phyloP scores from a whole-genome alignment of 53 echinoderm and acorn worm genomes.

The Holothuria scabra region DNA sequence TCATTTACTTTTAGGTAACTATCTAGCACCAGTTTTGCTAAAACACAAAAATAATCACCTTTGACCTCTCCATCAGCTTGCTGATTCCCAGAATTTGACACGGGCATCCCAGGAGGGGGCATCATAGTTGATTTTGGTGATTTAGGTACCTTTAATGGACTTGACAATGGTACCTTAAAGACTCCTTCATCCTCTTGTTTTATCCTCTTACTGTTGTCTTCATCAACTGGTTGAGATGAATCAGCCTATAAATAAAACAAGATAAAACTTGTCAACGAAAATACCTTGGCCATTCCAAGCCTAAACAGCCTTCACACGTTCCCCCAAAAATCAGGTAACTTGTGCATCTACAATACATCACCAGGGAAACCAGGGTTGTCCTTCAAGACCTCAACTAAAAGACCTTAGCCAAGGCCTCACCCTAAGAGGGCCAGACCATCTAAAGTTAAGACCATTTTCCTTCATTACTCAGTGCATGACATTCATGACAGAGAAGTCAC shows the following conservation, averaged over 20 bases:
- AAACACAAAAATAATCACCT: not conserved
- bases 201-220: constrained; percentile 52
- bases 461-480: no score
- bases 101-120: constrained; percentile 1
- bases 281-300: not conserved
- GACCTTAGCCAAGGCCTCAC: no score
- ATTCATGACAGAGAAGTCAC: no score
- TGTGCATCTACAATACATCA: no score
- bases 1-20: no score
- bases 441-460: no score
- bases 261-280: constrained; percentile 1
- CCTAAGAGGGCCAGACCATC: no score
- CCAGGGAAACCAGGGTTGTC: no score
- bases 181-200: constrained; percentile 48
- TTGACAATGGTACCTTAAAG: constrained; percentile 62
- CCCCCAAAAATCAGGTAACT: no score
- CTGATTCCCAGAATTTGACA: not conserved
- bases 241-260: not conserved
- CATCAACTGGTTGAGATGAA: constrained; percentile 32
- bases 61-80: not conserved
- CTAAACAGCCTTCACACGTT: no score
- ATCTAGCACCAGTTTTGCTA: no score
- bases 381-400: no score
- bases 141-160: constrained; percentile 22
- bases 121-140: constrained; percentile 29